Percentiles rank a stretch among this genome's conserved stretches.
phyloP scores from a whole-genome alignment of 2,797 vertebrate genomes.

The Notolepis coatsorum region DNA sequence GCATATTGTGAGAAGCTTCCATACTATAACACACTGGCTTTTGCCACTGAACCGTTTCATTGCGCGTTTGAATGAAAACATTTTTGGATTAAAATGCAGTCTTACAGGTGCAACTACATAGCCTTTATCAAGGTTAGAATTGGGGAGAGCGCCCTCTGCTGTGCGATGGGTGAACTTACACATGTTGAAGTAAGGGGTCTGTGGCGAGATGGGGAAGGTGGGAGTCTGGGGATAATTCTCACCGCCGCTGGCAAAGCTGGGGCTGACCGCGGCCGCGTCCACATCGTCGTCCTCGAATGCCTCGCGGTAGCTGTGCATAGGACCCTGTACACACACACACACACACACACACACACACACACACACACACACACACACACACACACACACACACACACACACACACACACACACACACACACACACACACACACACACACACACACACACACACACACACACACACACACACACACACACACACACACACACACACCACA shows the following conservation, averaged over 20 bases:
- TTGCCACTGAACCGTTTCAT: no score
- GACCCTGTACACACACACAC: constrained; percentile 77
- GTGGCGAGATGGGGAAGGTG: constrained; percentile 76
- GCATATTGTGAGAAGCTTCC: no score
- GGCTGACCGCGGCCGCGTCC: constrained; percentile 78
- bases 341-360: neutral
- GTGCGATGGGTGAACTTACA: constrained; percentile 74
- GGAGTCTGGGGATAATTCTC: constrained; percentile 83
- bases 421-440: constrained; percentile 6
- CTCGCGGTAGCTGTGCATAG: constrained; percentile 92
- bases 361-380: neutral
- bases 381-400: constrained; percentile 3
- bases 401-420: constrained; percentile 9
- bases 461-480: neutral
- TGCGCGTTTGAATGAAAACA: no score
- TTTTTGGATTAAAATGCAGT: no score
- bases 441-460: neutral
- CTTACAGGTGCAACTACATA: no score
- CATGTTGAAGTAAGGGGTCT: constrained; percentile 82
- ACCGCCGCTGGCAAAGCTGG: constrained; percentile 82
- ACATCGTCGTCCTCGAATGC: constrained; percentile 90
- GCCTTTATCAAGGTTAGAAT: no score
- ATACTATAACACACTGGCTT: no score
- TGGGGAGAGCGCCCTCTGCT: constrained; percentile 41
- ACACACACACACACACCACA: neutral